Evolutionary conservation across 2,113 vertebrate species (phyloP).

Genomic region (Peromyscus californicus): DNA sequence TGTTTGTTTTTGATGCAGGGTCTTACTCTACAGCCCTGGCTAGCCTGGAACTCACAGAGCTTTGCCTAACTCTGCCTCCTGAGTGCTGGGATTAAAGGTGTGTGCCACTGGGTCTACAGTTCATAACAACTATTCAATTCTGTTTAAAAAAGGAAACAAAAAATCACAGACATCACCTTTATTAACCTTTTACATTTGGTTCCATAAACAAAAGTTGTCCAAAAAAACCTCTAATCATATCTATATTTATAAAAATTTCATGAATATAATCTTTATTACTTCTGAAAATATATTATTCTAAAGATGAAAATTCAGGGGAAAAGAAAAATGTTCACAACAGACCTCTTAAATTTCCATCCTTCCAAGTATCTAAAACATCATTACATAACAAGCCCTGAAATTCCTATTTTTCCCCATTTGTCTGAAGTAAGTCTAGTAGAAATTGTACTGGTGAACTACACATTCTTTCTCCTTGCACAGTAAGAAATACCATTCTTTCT

Average conservation of each 20-base stretch:
- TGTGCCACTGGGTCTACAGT: not conserved
- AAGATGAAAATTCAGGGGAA: slow-evolving; percentile 87
- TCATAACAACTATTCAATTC: slow-evolving; percentile 18
- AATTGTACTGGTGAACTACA: slow-evolving; percentile 81
- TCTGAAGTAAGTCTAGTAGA: slow-evolving; percentile 91
- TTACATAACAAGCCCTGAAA: slow-evolving; percentile 89
- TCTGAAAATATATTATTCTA: slow-evolving; percentile 75
- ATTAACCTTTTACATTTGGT: slow-evolving; percentile 79
- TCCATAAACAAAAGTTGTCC: slow-evolving; percentile 63
- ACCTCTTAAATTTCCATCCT: slow-evolving; percentile 79
- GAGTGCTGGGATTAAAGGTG: not conserved
- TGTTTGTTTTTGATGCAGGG: not conserved
- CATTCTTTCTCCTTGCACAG: slow-evolving; percentile 75
- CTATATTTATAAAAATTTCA: slow-evolving; percentile 75
- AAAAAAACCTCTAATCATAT: slow-evolving; percentile 43
- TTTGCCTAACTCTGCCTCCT: not conserved
- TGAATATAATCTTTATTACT: slow-evolving; percentile 70
- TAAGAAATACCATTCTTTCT: slow-evolving; percentile 69
- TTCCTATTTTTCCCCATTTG: slow-evolving; percentile 91
- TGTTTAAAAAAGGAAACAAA: not conserved
- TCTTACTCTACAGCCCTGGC: not conserved
- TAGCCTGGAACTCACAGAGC: not conserved
- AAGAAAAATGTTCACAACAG: slow-evolving; percentile 81
- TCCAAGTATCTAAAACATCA: slow-evolving; percentile 73
- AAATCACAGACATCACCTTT: slow-evolving; percentile 66